Evolutionary conservation across 2,113 vertebrate genomes (phyloP), one percentile per base, ranked within the genome.

Genomic region (Nesogale talazaci): DNA sequence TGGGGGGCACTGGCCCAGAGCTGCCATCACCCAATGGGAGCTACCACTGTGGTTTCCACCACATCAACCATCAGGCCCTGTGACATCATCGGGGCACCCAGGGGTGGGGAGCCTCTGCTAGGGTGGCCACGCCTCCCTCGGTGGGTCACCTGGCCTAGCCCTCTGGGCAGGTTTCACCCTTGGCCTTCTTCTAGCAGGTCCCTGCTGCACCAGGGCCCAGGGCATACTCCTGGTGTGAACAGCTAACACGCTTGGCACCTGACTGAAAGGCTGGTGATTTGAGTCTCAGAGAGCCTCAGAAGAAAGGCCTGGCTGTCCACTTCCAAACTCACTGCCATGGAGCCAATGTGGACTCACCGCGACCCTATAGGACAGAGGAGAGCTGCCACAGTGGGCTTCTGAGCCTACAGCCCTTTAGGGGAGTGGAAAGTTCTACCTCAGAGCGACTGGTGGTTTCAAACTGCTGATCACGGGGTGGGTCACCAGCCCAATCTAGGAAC

Each of bases 41-140:
- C n/a, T 22, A 22, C 10, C 1, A 0, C 31, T n/a, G 2, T 2
- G 0, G 0, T 36, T 6, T 25, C 88, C 42, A 34, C 19, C 12
- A 1, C 12, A 40, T 25, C 31, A 15, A 1, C 17, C 4, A 4
- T 36, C 76, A n/a, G 19, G 9, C 16, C 31, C 10, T 22, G 4
- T 2, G 69, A 29, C 1, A 0, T n/a, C 40, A n/a, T 2, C 3
- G 5, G 19, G 74, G 42, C 31, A 11, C 19, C 1, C 31, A 27
- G 10, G 17, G 22, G 38, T 1, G 40, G 38, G 20, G 20, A 65
- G 57, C 12, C 6, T 0, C 1, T 14, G 0, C 20, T 0, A 0
- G 31, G 8, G n/a, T n/a, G n/a, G n/a, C n/a, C n/a, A n/a, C n/a
- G n/a, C n/a, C n/a, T n/a, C n/a, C n/a, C n/a, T 25, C 8, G 8